A percentile compares a stretch with the other conserved stretches of the same genome.
These are phyloP conservation scores for Drosophila ambigua DNA, from an alignment of 1,140 invertebrate genomes.

Conservation along the genomic window DNA sequence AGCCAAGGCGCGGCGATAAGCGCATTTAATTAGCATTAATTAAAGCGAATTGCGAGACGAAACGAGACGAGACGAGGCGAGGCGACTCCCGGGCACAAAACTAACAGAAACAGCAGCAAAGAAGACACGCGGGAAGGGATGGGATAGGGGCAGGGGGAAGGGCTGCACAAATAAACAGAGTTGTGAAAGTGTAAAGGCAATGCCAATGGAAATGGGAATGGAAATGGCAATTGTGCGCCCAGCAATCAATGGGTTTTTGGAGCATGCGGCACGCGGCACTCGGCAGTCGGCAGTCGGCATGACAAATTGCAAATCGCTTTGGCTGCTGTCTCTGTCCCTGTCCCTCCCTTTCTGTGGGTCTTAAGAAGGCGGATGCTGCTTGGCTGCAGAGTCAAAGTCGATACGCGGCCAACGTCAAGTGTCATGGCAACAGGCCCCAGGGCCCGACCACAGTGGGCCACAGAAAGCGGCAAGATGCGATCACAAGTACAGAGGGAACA, in stretches of 20 bases:
- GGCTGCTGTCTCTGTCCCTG: slow-evolving; percentile 6
- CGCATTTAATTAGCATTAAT: slow-evolving; percentile 76
- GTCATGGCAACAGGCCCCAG: slow-evolving; percentile 30
- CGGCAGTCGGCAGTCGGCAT: slow-evolving; percentile 47
- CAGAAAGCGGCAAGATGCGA: neutral
- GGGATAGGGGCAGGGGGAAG: no score
- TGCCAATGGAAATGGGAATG: slow-evolving; percentile 38
- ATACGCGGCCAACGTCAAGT: slow-evolving; percentile 42
- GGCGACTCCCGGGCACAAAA: slow-evolving; percentile 21
- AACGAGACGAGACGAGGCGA: no score
- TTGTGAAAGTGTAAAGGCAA: slow-evolving; percentile 54
- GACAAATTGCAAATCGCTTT: slow-evolving; percentile 61
- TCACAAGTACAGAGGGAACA: no score
- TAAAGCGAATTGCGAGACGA: slow-evolving; percentile 57
- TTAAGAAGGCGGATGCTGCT: slow-evolving; percentile 55
- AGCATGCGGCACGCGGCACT: slow-evolving; percentile 45
- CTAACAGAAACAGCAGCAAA: slow-evolving; percentile 33
- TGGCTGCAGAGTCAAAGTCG: neutral
- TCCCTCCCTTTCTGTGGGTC: neutral
- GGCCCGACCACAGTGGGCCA: slow-evolving; percentile 4
- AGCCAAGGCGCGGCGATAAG: slow-evolving; percentile 53
- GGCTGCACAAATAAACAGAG: neutral
- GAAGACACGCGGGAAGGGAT: neutral
- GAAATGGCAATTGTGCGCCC: slow-evolving; percentile 51
- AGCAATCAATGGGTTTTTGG: slow-evolving; percentile 61